phyloP scores from a whole-genome alignment of 2,113 vertebrate genomes.

The Erythrocebus patas region DNA sequence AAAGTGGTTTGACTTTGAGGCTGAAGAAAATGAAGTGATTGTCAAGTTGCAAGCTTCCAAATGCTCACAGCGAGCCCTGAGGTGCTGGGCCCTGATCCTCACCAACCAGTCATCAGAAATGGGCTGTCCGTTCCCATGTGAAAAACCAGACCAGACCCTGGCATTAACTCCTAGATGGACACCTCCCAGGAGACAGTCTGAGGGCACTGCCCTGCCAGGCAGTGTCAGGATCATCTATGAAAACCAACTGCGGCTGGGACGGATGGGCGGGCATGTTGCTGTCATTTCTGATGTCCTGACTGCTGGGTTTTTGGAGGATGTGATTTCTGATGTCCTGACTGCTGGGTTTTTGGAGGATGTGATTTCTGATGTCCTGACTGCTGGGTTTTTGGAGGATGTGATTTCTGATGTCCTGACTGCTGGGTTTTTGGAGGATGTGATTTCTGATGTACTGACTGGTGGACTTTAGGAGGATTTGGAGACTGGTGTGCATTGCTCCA shows the following conservation, averaged over 20 bases:
- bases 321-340: neutral
- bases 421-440: neutral
- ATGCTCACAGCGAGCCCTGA: conserved; percentile 52
- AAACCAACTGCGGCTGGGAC: neutral
- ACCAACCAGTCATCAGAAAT: conserved; percentile 52
- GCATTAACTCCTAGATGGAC: neutral
- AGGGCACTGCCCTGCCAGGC: neutral
- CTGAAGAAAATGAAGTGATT: neutral
- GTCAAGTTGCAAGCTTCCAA: neutral
- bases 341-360: neutral
- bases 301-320: neutral
- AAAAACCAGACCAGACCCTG: neutral
- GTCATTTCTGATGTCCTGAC: neutral
- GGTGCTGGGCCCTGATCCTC: conserved; percentile 24
- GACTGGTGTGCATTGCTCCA: fast-evolving
- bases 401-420: neutral
- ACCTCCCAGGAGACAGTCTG: neutral
- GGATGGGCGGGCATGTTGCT: fast-evolving
- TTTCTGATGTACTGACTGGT: neutral
- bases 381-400: no score
- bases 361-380: neutral
- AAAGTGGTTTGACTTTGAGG: neutral
- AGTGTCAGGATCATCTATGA: neutral
- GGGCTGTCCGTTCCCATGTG: neutral
- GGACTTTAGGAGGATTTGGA: neutral